Percentiles rank a stretch among this genome's conserved stretches.
phyloP scores from a whole-genome alignment of 2,113 vertebrate species.

The Gavia stellata region DNA sequence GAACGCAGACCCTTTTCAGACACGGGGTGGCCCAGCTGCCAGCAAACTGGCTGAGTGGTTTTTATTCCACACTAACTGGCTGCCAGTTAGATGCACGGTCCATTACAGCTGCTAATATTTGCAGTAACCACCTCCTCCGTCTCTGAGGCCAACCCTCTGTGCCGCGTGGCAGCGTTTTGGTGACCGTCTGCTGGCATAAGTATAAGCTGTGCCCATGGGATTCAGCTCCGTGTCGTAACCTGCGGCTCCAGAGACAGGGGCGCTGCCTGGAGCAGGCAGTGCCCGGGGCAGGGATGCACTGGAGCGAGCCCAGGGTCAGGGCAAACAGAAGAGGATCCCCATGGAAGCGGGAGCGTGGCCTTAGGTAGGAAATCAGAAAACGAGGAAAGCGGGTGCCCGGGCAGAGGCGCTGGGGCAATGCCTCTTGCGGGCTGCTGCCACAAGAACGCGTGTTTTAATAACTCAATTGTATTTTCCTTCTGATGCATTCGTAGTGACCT shows the following conservation, averaged over 20 bases:
- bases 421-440: not conserved
- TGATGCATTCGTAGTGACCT: not conserved
- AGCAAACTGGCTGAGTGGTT: not conserved
- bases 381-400: not conserved
- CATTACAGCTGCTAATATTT: not conserved
- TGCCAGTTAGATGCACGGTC: not conserved
- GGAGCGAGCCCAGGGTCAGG: not conserved
- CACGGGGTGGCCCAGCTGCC: not conserved
- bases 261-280: not conserved
- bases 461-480: not conserved
- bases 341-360: not conserved
- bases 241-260: rapidly evolving
- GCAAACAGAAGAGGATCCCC: not conserved
- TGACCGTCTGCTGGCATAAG: not conserved
- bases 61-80: not conserved
- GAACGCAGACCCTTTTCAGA: not conserved
- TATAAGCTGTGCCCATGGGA: not conserved
- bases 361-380: not conserved
- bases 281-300: not conserved
- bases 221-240: rapidly evolving
- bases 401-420: not conserved
- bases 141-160: not conserved
- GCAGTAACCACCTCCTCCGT: not conserved
- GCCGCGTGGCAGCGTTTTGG: not conserved
- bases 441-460: not conserved